Evolutionary conservation across 2,113 vertebrate genomes (phyloP).

Genomic region (Menidia beryllina): DNA sequence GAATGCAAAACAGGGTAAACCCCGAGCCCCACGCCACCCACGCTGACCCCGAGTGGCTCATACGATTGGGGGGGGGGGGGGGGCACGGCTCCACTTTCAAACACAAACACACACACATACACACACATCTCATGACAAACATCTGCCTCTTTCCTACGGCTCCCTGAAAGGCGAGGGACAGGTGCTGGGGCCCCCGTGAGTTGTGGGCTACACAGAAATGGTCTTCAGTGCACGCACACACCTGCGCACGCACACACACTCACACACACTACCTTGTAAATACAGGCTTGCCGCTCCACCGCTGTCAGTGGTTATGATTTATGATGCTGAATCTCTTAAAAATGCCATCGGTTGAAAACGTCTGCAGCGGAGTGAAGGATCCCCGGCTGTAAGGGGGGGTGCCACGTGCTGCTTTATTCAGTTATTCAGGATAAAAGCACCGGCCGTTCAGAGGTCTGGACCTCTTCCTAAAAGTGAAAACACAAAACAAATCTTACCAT

Average conservation of each 20-base stretch:
- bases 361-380: conserved; percentile 34
- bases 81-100: conserved; percentile 1
- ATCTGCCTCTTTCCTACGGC: conserved; percentile 35
- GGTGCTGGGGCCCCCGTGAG: conserved; percentile 55
- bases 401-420: too few relatives aligned
- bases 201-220: conserved; percentile 41
- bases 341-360: conserved; percentile 42
- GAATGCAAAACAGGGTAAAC: conserved; percentile 47
- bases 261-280: conserved; percentile 2
- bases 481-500: too few relatives aligned
- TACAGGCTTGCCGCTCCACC: conserved; percentile 27
- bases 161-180: conserved; percentile 60
- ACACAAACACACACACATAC: conserved; percentile 11
- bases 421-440: too few relatives aligned
- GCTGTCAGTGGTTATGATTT: conserved; percentile 62
- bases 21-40: conserved; percentile 14
- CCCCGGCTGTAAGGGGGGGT: conserved; percentile 39
- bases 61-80: conserved; percentile 3
- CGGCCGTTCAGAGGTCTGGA: too few relatives aligned
- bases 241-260: not conserved
- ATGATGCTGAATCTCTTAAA: conserved; percentile 33
- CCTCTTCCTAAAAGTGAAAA: too few relatives aligned
- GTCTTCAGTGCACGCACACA: conserved; percentile 14
- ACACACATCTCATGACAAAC: conserved; percentile 36
- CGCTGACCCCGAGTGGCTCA: conserved; percentile 17